phyloP scores from a whole-genome alignment of 2,888 invertebrate genomes.

The Caenorhabditis macrosperma region DNA sequence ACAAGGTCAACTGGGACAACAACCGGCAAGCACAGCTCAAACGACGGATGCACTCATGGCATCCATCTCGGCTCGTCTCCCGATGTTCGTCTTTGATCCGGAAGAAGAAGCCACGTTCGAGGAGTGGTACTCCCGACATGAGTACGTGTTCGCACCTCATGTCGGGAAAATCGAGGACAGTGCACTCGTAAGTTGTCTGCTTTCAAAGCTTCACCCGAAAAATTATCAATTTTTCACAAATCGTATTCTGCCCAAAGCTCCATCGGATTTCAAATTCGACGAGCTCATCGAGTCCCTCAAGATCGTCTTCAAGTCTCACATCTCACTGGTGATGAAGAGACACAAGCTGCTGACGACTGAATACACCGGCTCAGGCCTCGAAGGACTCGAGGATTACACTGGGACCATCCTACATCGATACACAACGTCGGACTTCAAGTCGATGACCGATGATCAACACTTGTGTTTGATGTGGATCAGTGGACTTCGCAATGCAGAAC shows the following conservation, averaged over 20 bases:
- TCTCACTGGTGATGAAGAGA: not conserved
- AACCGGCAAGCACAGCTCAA: not conserved
- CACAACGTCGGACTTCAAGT: conserved; percentile 1
- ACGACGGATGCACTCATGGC: not conserved
- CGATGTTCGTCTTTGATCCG: not conserved
- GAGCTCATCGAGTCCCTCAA: not conserved
- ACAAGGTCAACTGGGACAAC: not conserved
- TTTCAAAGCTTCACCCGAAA: not conserved
- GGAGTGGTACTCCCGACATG: not conserved
- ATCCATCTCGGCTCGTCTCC: not conserved
- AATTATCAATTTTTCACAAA: not conserved
- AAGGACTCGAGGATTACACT: conserved; percentile 20
- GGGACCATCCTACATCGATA: not conserved
- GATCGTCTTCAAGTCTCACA: not conserved
- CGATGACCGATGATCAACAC: conserved; percentile 1
- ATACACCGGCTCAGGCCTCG: not conserved
- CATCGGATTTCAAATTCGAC: not conserved
- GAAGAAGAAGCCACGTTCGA: not conserved
- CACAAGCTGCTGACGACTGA: not conserved
- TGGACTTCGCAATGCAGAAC: not conserved
- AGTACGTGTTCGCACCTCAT: not conserved
- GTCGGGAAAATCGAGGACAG: not conserved
- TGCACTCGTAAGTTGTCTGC: not conserved
- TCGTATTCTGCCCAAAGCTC: not conserved
- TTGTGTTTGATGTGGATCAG: conserved; percentile 7